Evolutionary conservation across 2,113 vertebrate species (phyloP).

Genomic region (Isurus oxyrinchus): DNA sequence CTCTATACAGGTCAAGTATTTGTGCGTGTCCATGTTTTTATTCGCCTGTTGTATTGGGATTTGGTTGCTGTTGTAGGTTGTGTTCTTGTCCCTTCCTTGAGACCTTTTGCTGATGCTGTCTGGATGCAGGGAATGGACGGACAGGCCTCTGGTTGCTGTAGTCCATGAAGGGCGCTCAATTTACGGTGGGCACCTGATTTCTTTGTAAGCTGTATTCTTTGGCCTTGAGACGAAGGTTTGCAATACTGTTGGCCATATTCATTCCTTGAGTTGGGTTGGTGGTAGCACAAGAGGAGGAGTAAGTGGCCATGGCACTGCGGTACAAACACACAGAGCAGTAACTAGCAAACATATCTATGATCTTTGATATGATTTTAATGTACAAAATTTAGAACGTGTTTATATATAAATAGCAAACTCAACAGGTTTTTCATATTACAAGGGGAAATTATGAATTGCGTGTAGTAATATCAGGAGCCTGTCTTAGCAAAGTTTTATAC

Average conservation of each 20-base stretch:
- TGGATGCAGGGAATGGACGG: slow-evolving; percentile 22
- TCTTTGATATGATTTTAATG: background rate
- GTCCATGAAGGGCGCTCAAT: slow-evolving; percentile 59
- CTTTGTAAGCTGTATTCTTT: slow-evolving; percentile 98
- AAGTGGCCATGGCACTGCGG: slow-evolving; percentile 86
- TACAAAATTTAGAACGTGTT: background rate
- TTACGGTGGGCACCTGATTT: slow-evolving; percentile 96
- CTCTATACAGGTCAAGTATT: slow-evolving; percentile 38
- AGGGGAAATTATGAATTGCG: background rate
- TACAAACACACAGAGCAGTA: slow-evolving; percentile 37
- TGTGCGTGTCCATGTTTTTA: slow-evolving; percentile 18
- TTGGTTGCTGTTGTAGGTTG: background rate
- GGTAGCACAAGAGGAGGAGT: slow-evolving; percentile 88
- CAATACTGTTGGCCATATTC: slow-evolving; percentile 99
- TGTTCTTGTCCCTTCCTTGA: slow-evolving; percentile 15
- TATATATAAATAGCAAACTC: background rate
- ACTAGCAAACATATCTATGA: background rate
- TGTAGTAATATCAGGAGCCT: background rate
- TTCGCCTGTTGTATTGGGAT: slow-evolving; percentile 12
- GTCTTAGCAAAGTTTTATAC: background rate
- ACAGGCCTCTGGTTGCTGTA: background rate
- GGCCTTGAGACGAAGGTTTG: slow-evolving; percentile 98
- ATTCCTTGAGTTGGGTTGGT: slow-evolving; percentile 87
- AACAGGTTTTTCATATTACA: background rate
- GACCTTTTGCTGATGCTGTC: background rate